Evolutionary conservation across 2,888 invertebrate genomes (phyloP), one percentile per base, ranked within the genome.

Genomic region (Drosophila merina): DNA sequence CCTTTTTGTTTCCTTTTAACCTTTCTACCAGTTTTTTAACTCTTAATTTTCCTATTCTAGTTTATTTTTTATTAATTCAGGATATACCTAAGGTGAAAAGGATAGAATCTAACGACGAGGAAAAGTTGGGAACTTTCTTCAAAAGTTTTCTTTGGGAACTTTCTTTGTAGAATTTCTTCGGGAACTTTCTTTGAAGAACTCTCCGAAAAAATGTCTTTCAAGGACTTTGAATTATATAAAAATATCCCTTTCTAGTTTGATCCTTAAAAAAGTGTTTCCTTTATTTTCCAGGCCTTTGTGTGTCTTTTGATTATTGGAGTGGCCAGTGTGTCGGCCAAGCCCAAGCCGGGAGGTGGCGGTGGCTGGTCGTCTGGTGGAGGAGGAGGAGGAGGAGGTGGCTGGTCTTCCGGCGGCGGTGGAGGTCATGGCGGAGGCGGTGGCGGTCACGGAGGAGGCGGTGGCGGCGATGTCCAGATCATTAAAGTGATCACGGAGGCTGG

Each of bases 221-320:
- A 20, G 20, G 20, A 20, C 20, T 20, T 20, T 20, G 20, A 5
- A 28, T 5, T 28, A 28, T 28, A 28, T 6, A 28, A 4, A 1
- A 4, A 5, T 4, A 4, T 28, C 2, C 28, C 28, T 28, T 28
- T 6, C 5, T 5, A 28, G 28, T 28, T 5, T 28, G 4, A 6
- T 28, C 28, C 28, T 28, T 28, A 28, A 28, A 5, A 28, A 5
- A 28, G 6, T 36, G 5, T 36, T 6, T 36, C 3, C 3, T 36
- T 2, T 33, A 0, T 33, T 33, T 57, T 40, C 36, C 57, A 90
- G 91, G 89, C 88, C 51, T 90, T 90, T 75, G 85, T 91, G 57
- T 90, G 90, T 84, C 79, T 90, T 60, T 71, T 91, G 58, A 73
- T 90, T 42, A 84, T 90, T 64, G 90, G 91, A 60, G 90, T 79